These are phyloP conservation scores for Pelusios castaneus DNA, from an alignment of 2,113 vertebrate genomes.

Conservation along the genomic window DNA sequence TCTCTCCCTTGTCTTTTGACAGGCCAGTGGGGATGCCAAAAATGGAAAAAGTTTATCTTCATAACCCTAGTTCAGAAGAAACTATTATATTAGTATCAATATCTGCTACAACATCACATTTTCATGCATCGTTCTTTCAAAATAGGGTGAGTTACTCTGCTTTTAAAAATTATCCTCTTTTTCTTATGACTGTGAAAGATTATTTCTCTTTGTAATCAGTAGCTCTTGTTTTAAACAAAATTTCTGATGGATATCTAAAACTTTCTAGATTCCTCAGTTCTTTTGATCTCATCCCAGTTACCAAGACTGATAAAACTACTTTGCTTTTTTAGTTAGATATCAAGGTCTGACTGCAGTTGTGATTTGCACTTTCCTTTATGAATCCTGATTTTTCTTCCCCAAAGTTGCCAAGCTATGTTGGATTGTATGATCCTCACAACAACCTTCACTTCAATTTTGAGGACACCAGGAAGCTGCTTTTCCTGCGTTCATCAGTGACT, in stretches of 20 bases:
- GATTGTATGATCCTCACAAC: neutral
- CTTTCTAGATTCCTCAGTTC: neutral
- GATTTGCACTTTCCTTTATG: neutral
- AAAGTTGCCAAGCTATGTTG: neutral
- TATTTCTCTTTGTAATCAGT: neutral
- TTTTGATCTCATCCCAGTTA: neutral
- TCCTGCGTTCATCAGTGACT: neutral
- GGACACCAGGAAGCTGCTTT: neutral
- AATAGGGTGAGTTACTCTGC: constrained; percentile 89
- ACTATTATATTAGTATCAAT: constrained; percentile 98
- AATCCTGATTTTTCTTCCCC: neutral
- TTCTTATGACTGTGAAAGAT: neutral
- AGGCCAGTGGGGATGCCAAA: constrained; percentile 99
- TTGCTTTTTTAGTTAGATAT: neutral
- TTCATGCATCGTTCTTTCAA: constrained; percentile 99
- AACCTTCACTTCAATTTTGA: neutral
- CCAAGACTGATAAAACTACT: neutral
- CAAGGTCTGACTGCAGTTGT: neutral
- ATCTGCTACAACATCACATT: constrained; percentile 99
- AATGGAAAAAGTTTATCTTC: constrained; percentile 99
- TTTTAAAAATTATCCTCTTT: constrained; percentile 12
- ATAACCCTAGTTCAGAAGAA: constrained; percentile 99
- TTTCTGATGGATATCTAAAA: neutral
- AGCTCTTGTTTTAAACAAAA: neutral
- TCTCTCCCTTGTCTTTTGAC: constrained; percentile 53